Conservation (phyloP, 2,888 invertebrate species). For the Opisthograptis luteolata region DNA sequence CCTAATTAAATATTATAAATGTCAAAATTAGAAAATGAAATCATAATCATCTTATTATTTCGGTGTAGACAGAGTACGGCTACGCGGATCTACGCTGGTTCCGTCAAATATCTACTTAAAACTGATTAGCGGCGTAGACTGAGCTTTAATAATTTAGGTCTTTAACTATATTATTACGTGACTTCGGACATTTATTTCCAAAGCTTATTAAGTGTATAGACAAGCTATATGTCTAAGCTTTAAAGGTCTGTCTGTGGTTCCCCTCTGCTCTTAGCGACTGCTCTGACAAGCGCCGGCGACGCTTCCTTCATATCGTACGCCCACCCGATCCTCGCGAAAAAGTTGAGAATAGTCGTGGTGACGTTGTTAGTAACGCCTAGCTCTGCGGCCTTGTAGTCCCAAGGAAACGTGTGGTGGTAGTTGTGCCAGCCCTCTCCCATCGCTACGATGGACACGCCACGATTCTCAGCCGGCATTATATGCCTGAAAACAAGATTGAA, state of each 20-base stretch:
- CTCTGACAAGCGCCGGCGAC: slow-evolving; percentile 78
- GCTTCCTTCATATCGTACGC: slow-evolving; percentile 90
- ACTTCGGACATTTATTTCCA: no score
- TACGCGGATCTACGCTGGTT: no score
- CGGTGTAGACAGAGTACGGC: no score
- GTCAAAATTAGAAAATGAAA: no score
- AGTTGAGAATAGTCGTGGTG: slow-evolving; percentile 88
- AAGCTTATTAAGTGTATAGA: no score
- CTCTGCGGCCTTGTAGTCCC: slow-evolving; percentile 96
- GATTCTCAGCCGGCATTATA: slow-evolving; percentile 92
- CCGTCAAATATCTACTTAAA: no score
- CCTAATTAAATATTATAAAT: no score
- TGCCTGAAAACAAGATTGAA: slow-evolving; percentile 72
- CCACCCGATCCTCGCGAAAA: slow-evolving; percentile 89
- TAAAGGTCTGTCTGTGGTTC: slow-evolving; percentile 40
- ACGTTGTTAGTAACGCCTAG: slow-evolving; percentile 89
- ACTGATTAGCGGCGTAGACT: no score
- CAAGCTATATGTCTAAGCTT: no score
- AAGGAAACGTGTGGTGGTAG: slow-evolving; percentile 96
- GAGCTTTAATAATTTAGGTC: no score
- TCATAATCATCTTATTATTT: no score
- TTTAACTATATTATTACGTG: no score
- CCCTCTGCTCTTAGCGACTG: slow-evolving; percentile 82
- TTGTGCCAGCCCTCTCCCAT: slow-evolving; percentile 97
- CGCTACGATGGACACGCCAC: slow-evolving; percentile 88